phyloP scores from a whole-genome alignment of 2,113 vertebrate species.

The Ceyx melanurus region DNA sequence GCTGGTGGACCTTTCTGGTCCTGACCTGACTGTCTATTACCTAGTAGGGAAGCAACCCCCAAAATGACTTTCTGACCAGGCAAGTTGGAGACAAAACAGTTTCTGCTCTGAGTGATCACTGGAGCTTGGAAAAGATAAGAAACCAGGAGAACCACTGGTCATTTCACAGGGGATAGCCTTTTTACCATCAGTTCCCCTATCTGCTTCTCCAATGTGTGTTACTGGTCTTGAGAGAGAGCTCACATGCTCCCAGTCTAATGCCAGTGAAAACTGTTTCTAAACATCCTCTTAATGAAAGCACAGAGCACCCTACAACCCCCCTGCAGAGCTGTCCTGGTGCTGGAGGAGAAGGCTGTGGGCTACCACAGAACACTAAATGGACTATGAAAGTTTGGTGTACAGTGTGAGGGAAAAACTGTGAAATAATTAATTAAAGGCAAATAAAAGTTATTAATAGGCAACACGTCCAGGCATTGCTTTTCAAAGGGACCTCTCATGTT shows the following conservation, averaged over 20 bases:
- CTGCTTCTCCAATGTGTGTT: slow-evolving; percentile 43
- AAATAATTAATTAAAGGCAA: slow-evolving; percentile 66
- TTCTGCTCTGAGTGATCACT: neutral
- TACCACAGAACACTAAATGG: neutral
- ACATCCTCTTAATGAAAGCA: slow-evolving; percentile 69
- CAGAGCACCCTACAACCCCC: slow-evolving; percentile 45
- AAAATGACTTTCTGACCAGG: neutral
- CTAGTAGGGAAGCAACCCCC: neutral
- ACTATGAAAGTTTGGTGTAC: slow-evolving; percentile 50
- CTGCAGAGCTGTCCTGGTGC: slow-evolving; percentile 43
- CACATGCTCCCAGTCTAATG: slow-evolving; percentile 27
- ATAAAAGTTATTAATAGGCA: slow-evolving; percentile 70
- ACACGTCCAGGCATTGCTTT: slow-evolving; percentile 61
- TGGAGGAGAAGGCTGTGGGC: slow-evolving; percentile 22
- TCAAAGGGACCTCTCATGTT: slow-evolving; percentile 22
- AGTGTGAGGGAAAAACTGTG: slow-evolving; percentile 58
- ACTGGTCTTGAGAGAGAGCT: slow-evolving; percentile 6
- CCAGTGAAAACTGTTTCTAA: slow-evolving; percentile 68
- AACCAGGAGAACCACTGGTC: neutral
- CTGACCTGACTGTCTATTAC: slow-evolving; percentile 11
- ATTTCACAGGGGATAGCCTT: neutral
- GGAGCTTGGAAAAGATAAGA: slow-evolving; percentile 6
- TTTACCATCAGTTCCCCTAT: slow-evolving; percentile 31
- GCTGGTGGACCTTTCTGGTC: slow-evolving; percentile 3
- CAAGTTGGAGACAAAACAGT: neutral